phyloP scores from a whole-genome alignment of 2,888 invertebrate genomes.

The Ctena decussata region DNA sequence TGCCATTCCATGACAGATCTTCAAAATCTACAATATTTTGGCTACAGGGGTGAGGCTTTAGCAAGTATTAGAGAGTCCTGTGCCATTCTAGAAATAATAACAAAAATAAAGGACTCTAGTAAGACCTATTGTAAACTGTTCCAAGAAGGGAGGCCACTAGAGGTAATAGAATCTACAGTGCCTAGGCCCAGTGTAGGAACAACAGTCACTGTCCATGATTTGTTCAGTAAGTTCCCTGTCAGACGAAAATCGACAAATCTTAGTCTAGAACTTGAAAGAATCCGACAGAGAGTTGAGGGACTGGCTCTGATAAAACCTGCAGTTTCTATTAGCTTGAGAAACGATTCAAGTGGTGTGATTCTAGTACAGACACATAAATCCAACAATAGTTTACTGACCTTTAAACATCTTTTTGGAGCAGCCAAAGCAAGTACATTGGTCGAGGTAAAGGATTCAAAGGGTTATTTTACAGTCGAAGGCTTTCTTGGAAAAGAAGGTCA shows the following conservation, averaged over 20 bases:
- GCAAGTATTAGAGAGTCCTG: conserved; percentile 90
- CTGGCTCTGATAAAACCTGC: conserved; percentile 90
- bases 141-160: conserved; percentile 87
- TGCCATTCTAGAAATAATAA: conserved; percentile 89
- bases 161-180: conserved; percentile 81
- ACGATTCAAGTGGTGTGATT: conserved; percentile 90
- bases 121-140: conserved; percentile 90
- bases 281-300: conserved; percentile 89
- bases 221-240: conserved; percentile 90
- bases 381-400: conserved; percentile 88
- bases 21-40: conserved; percentile 89
- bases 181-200: conserved; percentile 91
- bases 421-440: conserved; percentile 86
- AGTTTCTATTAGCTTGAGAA: conserved; percentile 91
- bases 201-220: conserved; percentile 91
- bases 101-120: conserved; percentile 87
- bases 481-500: conserved; percentile 89
- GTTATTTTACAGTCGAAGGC: conserved; percentile 89
- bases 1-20: conserved; percentile 88
- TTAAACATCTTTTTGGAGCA: conserved; percentile 88
- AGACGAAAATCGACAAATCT: conserved; percentile 89
- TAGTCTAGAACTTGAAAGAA: conserved; percentile 89
- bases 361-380: conserved; percentile 89
- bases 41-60: conserved; percentile 91
- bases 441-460: conserved; percentile 86